These are phyloP conservation scores for Psammodynastes pulverulentus DNA, from an alignment of 2,113 vertebrate genomes.

Conservation along the genomic window DNA sequence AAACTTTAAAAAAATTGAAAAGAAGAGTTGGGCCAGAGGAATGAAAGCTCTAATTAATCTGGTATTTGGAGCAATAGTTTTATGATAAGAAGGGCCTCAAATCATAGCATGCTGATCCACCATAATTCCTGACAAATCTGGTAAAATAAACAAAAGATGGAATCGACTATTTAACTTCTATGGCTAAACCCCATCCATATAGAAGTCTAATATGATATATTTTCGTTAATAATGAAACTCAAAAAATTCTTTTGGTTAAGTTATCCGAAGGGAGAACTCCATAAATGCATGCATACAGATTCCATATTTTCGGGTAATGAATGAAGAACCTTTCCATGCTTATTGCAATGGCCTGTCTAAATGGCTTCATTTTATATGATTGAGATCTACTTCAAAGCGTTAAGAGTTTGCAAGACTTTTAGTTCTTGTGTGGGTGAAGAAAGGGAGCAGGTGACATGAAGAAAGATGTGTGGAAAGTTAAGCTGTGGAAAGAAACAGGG, in stretches of 20 bases:
- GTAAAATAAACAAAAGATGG: not conserved
- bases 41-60: not conserved
- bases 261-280: not conserved
- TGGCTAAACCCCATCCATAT: not conserved
- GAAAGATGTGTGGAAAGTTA: conserved; percentile 43
- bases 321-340: not conserved
- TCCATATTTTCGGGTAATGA: not conserved
- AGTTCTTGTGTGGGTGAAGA: conserved; percentile 16
- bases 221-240: not conserved
- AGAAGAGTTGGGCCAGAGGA: not conserved
- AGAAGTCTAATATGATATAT: not conserved
- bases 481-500: conserved; percentile 54
- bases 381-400: not conserved
- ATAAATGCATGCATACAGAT: not conserved
- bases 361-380: not conserved
- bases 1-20: not conserved
- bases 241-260: not conserved
- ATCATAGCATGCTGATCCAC: not conserved
- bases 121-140: not conserved
- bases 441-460: conserved; percentile 32
- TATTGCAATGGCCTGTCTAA: not conserved
- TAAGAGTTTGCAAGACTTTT: conserved; percentile 3
- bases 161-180: not conserved
- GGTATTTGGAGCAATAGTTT: not conserved
- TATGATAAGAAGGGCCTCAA: not conserved